Evolutionary conservation across 2,888 invertebrate species (phyloP).

Genomic region (Drosophila phalerata): DNA sequence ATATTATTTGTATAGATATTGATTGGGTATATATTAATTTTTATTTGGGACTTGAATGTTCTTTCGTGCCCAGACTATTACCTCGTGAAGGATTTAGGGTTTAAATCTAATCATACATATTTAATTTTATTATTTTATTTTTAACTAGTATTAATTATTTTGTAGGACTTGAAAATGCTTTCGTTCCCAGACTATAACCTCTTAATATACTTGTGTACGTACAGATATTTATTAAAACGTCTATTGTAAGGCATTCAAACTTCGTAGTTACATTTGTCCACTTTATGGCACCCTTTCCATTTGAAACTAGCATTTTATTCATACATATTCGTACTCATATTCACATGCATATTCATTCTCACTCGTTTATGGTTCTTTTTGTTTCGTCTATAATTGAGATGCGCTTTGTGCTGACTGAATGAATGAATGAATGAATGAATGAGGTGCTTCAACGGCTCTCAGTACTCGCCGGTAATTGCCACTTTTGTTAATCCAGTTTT

Average conservation of each 20-base stretch:
- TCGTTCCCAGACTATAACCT: no score
- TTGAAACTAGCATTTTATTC: conserved; percentile 8
- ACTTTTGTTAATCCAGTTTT: conserved; percentile 25
- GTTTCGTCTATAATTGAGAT: conserved; percentile 57
- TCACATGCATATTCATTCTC: not conserved
- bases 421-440: conserved; percentile 12
- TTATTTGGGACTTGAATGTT: no score
- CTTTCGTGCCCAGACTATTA: no score
- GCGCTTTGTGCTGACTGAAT: conserved; percentile 49
- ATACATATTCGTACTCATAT: not conserved
- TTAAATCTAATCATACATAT: no score
- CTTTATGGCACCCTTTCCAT: conserved; percentile 7
- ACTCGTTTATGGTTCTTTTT: conserved; percentile 38
- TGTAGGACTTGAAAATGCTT: no score
- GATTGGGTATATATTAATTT: no score
- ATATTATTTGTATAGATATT: no score
- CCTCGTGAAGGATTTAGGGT: no score
- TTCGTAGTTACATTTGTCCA: not conserved
- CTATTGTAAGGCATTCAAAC: not conserved
- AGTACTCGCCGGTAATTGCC: conserved; percentile 21
- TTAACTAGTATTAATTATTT: no score
- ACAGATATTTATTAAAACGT: not conserved
- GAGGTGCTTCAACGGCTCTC: conserved; percentile 17
- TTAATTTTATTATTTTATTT: no score
- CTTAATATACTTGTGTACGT: no score